Base-by-base conservation (phyloP, 2,888 invertebrate species). In the Melikaiella ostensackeni region DNA sequence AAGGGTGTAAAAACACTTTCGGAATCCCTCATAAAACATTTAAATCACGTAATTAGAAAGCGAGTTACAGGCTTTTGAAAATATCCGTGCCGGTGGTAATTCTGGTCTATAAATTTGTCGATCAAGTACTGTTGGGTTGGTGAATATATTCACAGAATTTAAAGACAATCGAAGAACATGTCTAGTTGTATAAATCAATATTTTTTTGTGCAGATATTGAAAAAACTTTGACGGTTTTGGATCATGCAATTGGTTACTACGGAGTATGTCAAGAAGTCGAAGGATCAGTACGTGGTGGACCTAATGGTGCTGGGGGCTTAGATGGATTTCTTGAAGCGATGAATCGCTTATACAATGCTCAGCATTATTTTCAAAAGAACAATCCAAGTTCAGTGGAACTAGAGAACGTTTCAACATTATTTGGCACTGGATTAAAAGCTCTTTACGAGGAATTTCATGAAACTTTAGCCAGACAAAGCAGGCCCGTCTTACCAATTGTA, bases 231-330 rank as follows among this genome's bases (percentile, higher is more conserved):
- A 95, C 95, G 79, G 95, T 97, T 24, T 92, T 99, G 84, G 99
- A 99, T 88, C 96, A 96, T 91, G 99, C 99, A 0, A 96, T 99
- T 55, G 97, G 97, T 75, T 99, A 97, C 90, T 99, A 99, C 91
- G 98, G 98, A 92, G 97, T 98, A 42, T 96, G 98, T 0, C 95
- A 97, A 89, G 98, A 98, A 89, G 96, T 98, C 7, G 98, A 98
- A 80, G 95, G 95, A 83, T 93, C 96, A 5, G 96, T 98, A 38
- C 95, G 96, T 86, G 96, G 95, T 81, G 98, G 98, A 9, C 98
- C 97, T 0, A 94, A 95, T 38, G 92, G 91, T 24, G 83, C 90
- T 2, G 88, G 90, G 19, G 92, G 93, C 24, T 87, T 93, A 42
- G 92, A 93, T 77, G 86, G 89, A 59, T 93, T 92, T 84, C 92